Base-by-base conservation (phyloP, 1,140 invertebrate genomes). In the Drosophila watanabei region DNA sequence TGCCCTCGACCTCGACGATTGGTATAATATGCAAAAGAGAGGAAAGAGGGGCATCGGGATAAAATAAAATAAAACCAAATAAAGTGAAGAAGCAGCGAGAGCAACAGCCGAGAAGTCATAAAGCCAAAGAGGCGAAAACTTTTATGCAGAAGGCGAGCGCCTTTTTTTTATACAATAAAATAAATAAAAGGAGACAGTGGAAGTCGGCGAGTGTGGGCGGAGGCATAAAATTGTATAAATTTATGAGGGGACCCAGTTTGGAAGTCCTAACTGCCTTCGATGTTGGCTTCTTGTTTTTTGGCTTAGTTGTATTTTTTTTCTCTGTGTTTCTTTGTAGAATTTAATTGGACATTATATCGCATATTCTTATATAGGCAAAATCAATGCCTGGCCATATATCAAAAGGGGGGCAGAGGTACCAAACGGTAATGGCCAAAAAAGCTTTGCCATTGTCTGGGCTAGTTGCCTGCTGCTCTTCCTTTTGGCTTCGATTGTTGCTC, bases 281-380 rank as follows among this genome's bases (percentile, higher is more conserved):
- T 70, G 48, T 46, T 56, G n/a, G 43, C 60, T 58, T 79, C 39
- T 59, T 58, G 66, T 72, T 35, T 69, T 56, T 45, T 9, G 46
- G 30, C 48, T 41, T 24, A 51, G 30, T 24, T 35, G 37, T 2
- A 43, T 54, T 65, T 52, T 16, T 58, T 49, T n/a, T n/a, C n/a
- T n/a, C n/a, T n/a, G n/a, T n/a, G n/a, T n/a, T n/a, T 54, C 48
- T 82, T 65, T 83, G 56, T 71, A 79, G 80, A 87, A 87, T 87
- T 87, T 87, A 87, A 87, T 87, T 87, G 83, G 83, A 87, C 83
- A 87, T 80, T 87, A 87, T 87, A 83, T 79, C 76, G 82, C 79
- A 75, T 85, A 82, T 82, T 73, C 70, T 52, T 73, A 73, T 73
- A 73, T 73, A 73, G 68, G 70, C 70, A 73, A 73, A 73, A 73